These are phyloP conservation scores for Cataglyphis cursor DNA, from an alignment of 2,888 invertebrate genomes.

Conservation along the genomic window DNA sequence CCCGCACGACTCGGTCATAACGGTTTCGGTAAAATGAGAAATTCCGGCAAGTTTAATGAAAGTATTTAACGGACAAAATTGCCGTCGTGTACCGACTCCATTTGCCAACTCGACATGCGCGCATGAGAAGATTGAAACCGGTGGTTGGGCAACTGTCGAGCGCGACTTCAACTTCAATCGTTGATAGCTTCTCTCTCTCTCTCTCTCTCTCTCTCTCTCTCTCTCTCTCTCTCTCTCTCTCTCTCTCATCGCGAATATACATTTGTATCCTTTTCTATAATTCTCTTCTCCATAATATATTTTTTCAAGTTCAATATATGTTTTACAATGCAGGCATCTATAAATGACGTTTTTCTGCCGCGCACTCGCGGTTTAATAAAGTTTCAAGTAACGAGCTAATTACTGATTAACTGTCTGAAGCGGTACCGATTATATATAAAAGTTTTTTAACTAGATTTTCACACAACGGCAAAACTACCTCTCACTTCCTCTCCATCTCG, in stretches of 20 bases:
- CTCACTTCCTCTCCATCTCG: not conserved
- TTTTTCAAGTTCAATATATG: conserved; percentile 6
- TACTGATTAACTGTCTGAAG: conserved; percentile 39
- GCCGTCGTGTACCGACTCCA: conserved; percentile 54
- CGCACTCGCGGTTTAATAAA: conserved; percentile 20
- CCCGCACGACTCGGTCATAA: conserved; percentile 59
- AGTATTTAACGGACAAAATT: conserved; percentile 78
- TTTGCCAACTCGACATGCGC: conserved; percentile 22
- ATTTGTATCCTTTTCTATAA: not conserved
- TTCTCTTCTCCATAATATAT: not conserved
- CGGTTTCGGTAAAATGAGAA: conserved; percentile 75
- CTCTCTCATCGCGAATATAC: not conserved
- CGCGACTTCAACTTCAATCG: conserved; percentile 33
- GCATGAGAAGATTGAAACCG: conserved; percentile 63
- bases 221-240: not conserved
- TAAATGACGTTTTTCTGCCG: conserved; percentile 52
- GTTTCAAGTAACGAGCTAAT: conserved; percentile 35
- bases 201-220: too few species aligned
- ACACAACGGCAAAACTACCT: not conserved
- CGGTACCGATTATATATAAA: conserved; percentile 40
- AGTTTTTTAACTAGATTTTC: conserved; percentile 41
- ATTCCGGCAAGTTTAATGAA: conserved; percentile 79
- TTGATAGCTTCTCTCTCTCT: not conserved
- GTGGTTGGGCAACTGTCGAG: not conserved
- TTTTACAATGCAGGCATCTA: not conserved